Percentiles rank a stretch among this genome's conserved stretches.
Conservation (phyloP, 2,888 invertebrate genomes). For the Drosophila emarginata region DNA sequence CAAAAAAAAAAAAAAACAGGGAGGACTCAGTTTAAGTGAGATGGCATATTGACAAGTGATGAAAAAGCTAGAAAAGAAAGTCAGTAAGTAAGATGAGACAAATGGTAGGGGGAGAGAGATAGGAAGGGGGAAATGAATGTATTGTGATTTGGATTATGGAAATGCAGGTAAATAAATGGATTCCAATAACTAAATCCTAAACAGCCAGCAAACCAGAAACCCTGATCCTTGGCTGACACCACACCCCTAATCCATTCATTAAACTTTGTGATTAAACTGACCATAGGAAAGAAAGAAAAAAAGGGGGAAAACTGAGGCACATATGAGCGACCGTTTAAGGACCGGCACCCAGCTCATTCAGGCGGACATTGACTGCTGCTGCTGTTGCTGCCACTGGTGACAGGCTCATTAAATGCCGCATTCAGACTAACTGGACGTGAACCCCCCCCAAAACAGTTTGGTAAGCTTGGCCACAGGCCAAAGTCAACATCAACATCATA, state of each 20-base stretch:
- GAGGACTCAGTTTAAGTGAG: slow-evolving; percentile 3
- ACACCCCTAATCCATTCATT: slow-evolving; percentile 70
- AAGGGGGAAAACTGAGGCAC: slow-evolving; percentile 4
- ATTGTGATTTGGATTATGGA: slow-evolving; percentile 38
- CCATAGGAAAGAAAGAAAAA: slow-evolving; percentile 40
- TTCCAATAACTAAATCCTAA: slow-evolving; percentile 9
- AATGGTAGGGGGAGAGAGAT: not conserved
- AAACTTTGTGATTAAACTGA: slow-evolving; percentile 77
- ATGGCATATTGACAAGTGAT: slow-evolving; percentile 10
- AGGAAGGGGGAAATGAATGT: not conserved
- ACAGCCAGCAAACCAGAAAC: slow-evolving; percentile 11
- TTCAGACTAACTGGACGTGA: slow-evolving; percentile 42
- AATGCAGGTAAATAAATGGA: slow-evolving; percentile 18
- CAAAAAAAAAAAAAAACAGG: not conserved
- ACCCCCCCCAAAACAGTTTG: too few species aligned
- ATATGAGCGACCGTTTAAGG: slow-evolving; percentile 10
- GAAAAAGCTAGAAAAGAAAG: not conserved
- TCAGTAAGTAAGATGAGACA: not conserved
- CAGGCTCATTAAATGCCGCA: slow-evolving; percentile 74
- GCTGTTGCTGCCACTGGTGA: slow-evolving; percentile 60
- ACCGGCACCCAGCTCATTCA: not conserved
- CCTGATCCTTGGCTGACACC: not conserved
- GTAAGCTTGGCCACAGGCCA: slow-evolving; percentile 56
- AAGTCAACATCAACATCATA: slow-evolving; percentile 60
- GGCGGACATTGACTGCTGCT: slow-evolving; percentile 39